Percentiles rank a stretch among this genome's conserved stretches.
Evolutionary conservation across 64 coral and sea anemone genomes (phyloP).

Genomic region (Catalaphyllia jardinei): DNA sequence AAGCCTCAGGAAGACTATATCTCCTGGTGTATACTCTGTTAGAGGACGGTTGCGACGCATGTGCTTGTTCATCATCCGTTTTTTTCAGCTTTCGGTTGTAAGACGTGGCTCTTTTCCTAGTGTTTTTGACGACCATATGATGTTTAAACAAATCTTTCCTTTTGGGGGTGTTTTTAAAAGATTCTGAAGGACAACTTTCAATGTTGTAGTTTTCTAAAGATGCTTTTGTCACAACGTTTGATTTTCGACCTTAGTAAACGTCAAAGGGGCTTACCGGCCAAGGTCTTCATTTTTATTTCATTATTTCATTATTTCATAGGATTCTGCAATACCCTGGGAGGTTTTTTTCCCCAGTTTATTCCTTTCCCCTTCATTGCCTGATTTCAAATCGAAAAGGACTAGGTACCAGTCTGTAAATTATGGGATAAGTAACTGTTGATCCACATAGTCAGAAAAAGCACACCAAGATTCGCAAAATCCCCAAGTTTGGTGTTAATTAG

Average conservation of each 20-base stretch:
- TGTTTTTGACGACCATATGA: background rate
- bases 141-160: background rate
- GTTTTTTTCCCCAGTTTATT: slow-evolving; percentile 63
- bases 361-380: slow-evolving; percentile 58
- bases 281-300: slow-evolving; percentile 62
- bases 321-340: slow-evolving; percentile 59
- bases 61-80: slow-evolving; percentile 32
- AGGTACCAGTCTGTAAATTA: no score
- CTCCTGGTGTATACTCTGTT: slow-evolving; percentile 53
- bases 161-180: slow-evolving; percentile 40
- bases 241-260: slow-evolving; percentile 47
- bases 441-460: no score
- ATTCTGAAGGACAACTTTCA: slow-evolving; percentile 33
- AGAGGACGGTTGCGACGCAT: slow-evolving; percentile 21
- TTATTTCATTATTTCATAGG: slow-evolving; percentile 67
- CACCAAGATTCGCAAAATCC: no score
- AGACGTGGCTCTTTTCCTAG: slow-evolving; percentile 46
- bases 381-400: no score
- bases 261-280: slow-evolving; percentile 54
- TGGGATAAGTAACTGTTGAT: no score
- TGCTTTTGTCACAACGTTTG: slow-evolving; percentile 39
- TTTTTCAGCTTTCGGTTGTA: slow-evolving; percentile 51
- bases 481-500: no score
- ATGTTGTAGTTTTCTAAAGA: slow-evolving; percentile 67
- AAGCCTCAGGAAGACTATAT: slow-evolving; percentile 31